phyloP scores from a whole-genome alignment of 35 echinoderm and acorn worm species.

The Amphiura filiformis region DNA sequence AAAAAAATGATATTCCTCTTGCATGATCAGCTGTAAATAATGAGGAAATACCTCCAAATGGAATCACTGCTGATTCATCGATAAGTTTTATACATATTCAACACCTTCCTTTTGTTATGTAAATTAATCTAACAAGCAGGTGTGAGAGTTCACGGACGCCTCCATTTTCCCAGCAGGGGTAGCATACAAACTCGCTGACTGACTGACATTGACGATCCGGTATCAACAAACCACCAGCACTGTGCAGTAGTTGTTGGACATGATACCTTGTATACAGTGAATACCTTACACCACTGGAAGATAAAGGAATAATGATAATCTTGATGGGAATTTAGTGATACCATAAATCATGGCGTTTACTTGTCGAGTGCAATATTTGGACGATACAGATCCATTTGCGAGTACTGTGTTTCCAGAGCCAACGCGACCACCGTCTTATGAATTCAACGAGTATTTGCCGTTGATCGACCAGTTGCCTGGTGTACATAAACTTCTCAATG shows the following conservation, averaged over 20 bases:
- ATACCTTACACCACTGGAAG: neutral
- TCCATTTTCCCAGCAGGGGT: conserved; percentile 1
- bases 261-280: neutral
- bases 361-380: conserved; percentile 92
- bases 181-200: neutral
- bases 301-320: neutral
- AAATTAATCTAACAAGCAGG: neutral
- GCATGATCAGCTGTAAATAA: too few relatives aligned
- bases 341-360: conserved; percentile 61
- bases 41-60: too few relatives aligned
- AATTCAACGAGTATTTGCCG: conserved; percentile 91
- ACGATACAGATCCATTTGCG: conserved; percentile 97
- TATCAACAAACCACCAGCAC: neutral
- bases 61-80: too few relatives aligned
- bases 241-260: neutral
- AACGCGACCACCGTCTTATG: conserved; percentile 74
- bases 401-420: conserved; percentile 92
- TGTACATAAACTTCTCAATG: conserved; percentile 69
- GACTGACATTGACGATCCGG: neutral
- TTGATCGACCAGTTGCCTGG: conserved; percentile 79
- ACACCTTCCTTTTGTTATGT: too few relatives aligned
- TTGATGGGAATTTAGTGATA: neutral
- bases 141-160: neutral
- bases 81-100: too few relatives aligned
- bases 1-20: too few relatives aligned